Percentiles rank a stretch among this genome's conserved stretches.
Conservation (phyloP, 2,797 vertebrate species). For the Notamacropus eugenii region DNA sequence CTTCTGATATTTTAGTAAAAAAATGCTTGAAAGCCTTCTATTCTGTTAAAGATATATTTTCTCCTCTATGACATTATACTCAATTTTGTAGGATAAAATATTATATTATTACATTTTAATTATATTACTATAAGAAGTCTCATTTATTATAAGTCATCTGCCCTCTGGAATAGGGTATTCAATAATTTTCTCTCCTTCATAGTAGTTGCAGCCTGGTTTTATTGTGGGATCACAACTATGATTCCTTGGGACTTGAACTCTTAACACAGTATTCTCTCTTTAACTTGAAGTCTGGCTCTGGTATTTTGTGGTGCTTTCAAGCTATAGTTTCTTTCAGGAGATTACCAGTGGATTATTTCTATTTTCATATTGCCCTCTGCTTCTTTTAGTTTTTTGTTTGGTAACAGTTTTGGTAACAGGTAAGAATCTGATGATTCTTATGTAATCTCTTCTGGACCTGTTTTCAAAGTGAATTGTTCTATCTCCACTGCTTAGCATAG, state of each 20-base stretch:
- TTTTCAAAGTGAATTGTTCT: not conserved
- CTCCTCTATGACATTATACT: not conserved
- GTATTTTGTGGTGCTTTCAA: not conserved
- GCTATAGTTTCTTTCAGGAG: not conserved
- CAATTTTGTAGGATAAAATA: not conserved
- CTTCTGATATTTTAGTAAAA: not conserved
- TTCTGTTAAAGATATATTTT: not conserved
- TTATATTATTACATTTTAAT: not conserved
- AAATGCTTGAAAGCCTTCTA: not conserved
- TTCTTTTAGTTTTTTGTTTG: not conserved
- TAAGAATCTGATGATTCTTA: not conserved
- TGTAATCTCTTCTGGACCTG: not conserved
- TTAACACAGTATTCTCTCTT: not conserved
- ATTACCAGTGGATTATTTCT: not conserved
- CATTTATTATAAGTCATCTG: not conserved
- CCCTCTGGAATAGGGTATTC: not conserved
- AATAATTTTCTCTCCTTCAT: not conserved
- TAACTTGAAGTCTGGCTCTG: not conserved
- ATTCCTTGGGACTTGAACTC: not conserved
- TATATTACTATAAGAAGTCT: too few species aligned
- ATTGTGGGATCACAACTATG: not conserved
- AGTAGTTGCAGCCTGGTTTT: not conserved
- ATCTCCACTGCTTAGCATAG: not conserved
- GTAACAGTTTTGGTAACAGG: not conserved
- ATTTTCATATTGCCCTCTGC: not conserved